These are phyloP conservation scores for Batillaria attramentaria DNA, from an alignment of 1,140 invertebrate genomes.

Conservation along the genomic window DNA sequence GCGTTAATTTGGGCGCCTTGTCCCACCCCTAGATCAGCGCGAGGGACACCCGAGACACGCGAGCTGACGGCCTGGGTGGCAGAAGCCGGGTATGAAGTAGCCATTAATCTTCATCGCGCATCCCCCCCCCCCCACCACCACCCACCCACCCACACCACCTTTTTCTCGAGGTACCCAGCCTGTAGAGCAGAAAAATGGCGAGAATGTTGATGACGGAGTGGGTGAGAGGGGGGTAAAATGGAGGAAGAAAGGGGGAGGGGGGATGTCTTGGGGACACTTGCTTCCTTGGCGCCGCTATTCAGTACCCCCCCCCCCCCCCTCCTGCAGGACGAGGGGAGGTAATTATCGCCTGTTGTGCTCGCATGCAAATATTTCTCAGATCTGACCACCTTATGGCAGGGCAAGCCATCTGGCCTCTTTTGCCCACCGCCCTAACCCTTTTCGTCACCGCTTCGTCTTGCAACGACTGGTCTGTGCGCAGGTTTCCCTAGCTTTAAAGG, in stretches of 20 bases:
- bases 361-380: too few relatives aligned
- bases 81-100: slow-evolving; percentile 4
- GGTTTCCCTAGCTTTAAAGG: too few relatives aligned
- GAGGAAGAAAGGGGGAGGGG: neutral
- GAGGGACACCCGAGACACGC: neutral
- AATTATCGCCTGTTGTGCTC: slow-evolving; percentile 6
- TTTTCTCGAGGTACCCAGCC: neutral
- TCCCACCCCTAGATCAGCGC: neutral
- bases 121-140: neutral
- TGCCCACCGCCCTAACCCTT: too few relatives aligned
- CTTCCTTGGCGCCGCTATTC: too few relatives aligned
- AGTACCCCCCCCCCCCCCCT: neutral
- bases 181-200: neutral
- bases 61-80: slow-evolving; percentile 12
- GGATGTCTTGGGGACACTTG: neutral
- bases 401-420: too few relatives aligned
- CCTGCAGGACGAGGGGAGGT: neutral
- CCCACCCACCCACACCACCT: neutral
- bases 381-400: too few relatives aligned
- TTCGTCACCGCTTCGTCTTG: too few relatives aligned
- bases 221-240: too few relatives aligned
- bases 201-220: neutral
- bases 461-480: too few relatives aligned
- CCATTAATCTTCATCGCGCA: slow-evolving; percentile 18
- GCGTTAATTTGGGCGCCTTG: neutral